Base-by-base conservation (phyloP, 2,888 invertebrate species). In the Metopia argyrocephala region DNA sequence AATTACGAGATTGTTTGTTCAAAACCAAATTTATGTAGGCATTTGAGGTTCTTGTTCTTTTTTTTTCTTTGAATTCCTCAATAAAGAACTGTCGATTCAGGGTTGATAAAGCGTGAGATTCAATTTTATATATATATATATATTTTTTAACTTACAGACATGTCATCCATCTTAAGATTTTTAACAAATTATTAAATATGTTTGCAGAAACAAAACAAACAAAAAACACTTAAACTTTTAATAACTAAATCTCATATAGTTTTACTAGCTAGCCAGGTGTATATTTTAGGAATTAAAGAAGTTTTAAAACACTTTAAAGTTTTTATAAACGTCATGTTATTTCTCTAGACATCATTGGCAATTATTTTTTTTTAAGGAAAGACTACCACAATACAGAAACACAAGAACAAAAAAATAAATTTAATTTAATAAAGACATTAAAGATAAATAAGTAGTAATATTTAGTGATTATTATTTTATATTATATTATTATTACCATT, bases 71-170 rank as follows among this genome's bases (percentile, higher is more conserved):
- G 59, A 81, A 81, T 81, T 74, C 81, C 57, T 56, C 5, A 20
- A 38, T 38, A 61, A 81, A 61, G 74, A 70, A 66, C 71, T 78
- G 65, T 69, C 59, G 59, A 48, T 28, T 78, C 76, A 81, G 73
- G 74, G 81, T 62, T 78, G 66, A 70, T 28, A 62, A 7, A 66
- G 66, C 81, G 78, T 81, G 81, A 81, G 81, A 81, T 75, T 62
- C 5, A 52, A 69, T 68, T 52, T 50, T 46, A 45, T 48, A 48
- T 18, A 28, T 56, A 38, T 52, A 7, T 57, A 5, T 46, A 2
- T 25, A 23, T 65, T 9, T 64, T 38, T n/a, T 52, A n/a, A 38
- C 61, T 23, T 15, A 50, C 61, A 23, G 2, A 46, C 52, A 68
- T 75, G 75, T 61, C 76, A 70, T 52, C 52, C 59, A 46, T 52